These are phyloP conservation scores for Patella depressa DNA, from an alignment of 2,888 invertebrate genomes.

Conservation along the genomic window DNA sequence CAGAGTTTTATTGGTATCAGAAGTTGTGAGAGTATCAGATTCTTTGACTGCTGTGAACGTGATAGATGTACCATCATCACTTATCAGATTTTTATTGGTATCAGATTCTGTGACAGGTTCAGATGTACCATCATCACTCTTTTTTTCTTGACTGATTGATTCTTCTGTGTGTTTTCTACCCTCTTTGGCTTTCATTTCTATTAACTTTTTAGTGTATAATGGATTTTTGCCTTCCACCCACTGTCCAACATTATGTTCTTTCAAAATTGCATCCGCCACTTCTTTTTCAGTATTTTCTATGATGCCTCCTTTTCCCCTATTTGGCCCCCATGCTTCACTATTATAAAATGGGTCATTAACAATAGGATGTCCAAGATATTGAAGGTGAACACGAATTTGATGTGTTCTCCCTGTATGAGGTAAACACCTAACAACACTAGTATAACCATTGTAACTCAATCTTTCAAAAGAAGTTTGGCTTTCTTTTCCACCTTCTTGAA, in stretches of 20 bases:
- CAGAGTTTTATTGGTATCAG: background rate
- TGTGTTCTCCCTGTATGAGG: constrained; percentile 98
- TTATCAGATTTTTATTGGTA: constrained; percentile 5
- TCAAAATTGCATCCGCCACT: constrained; percentile 77
- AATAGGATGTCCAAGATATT: constrained; percentile 97
- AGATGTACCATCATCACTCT: constrained; percentile 22
- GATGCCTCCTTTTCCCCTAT: constrained; percentile 68
- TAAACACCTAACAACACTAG: constrained; percentile 90
- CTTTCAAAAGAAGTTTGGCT: constrained; percentile 92
- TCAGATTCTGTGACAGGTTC: constrained; percentile 27
- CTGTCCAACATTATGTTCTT: constrained; percentile 93
- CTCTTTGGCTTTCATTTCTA: constrained; percentile 29
- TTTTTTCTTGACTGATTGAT: background rate
- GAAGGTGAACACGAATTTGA: constrained; percentile 97
- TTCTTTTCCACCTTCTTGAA: constrained; percentile 89
- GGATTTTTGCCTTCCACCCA: constrained; percentile 77
- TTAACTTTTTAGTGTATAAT: constrained; percentile 39
- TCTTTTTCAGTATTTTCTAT: constrained; percentile 45
- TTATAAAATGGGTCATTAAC: constrained; percentile 98
- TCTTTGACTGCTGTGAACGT: background rate
- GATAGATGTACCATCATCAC: constrained; percentile 11
- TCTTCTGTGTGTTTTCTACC: background rate
- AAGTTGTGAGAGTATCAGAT: background rate
- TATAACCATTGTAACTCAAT: constrained; percentile 88
- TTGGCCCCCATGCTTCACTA: constrained; percentile 93